Percentiles rank a stretch among this genome's conserved stretches.
phyloP scores from a whole-genome alignment of 1,140 invertebrate species.

The Holotrichia oblita region DNA sequence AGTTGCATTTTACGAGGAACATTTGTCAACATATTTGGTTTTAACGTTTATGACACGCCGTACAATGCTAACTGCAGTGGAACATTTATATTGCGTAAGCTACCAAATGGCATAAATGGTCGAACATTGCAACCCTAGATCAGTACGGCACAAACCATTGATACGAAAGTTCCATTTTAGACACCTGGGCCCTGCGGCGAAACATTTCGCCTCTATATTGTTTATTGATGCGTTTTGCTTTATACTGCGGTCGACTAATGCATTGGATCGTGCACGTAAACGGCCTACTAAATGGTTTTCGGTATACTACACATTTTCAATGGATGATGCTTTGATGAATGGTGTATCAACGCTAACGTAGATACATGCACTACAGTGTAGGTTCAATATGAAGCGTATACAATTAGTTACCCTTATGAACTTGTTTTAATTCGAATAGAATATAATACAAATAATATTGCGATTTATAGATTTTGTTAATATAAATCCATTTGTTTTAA shows the following conservation, averaged over 20 bases:
- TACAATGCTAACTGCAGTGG: neutral
- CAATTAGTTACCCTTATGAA: no score
- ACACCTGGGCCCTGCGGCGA: neutral
- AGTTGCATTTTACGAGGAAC: neutral
- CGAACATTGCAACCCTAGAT: neutral
- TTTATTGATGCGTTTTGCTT: neutral
- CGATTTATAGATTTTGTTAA: no score
- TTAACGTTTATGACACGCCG: neutral
- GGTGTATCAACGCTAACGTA: neutral
- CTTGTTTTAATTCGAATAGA: no score
- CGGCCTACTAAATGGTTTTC: neutral
- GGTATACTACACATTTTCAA: neutral
- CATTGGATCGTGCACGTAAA: neutral
- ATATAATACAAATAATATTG: no score
- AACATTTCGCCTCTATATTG: neutral
- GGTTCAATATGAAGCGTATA: neutral
- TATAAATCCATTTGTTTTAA: no score
- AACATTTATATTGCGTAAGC: conserved; percentile 2
- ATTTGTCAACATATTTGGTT: neutral
- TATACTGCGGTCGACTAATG: neutral
- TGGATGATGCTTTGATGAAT: neutral
- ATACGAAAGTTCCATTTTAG: neutral
- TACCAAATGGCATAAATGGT: neutral
- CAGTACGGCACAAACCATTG: neutral
- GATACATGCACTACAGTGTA: neutral